Evolutionary conservation across 2,113 vertebrate species (phyloP), one percentile per base, ranked within the genome.

Genomic region (Benitochromis conjunctus): DNA sequence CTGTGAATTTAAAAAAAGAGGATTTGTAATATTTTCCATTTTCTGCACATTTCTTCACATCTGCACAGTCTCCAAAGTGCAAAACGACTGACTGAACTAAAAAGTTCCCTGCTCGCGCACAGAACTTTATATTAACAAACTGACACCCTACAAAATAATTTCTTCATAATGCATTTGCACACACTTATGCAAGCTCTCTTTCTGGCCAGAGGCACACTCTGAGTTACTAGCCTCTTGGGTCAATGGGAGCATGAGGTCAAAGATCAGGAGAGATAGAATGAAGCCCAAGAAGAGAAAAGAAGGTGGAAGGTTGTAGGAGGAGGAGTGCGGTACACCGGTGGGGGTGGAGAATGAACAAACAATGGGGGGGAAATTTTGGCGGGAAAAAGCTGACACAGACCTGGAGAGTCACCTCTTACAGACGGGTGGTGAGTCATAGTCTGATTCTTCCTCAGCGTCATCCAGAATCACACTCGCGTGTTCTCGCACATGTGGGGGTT

Each of bases 201-300:
- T 89, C 38, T 87, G 77, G 48, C 89, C 84, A 76, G 71, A 91
- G 92, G 93, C 94, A 89, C 19, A 66, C 84, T 89, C 87, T 94
- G 56, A 71, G 83, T 83, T 60, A 83, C 87, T 84, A 86, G 89
- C 88, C 87, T 90, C 91, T 94, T 90, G 86, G 93, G 90, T 95
- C 92, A 95, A 94, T 85, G 91, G 91, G 87, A 86, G 48, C 86
- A 90, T 9, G 4, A 80, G 91, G 92, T 92, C 86, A 93, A 86
- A 94, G 95, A 89, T 94, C 92, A 93, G 48, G 87, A 80, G 58
- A 85, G 91, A 94, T 91, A 89, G 90, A 94, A 94, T 80, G 78
- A 90, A 88, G 87, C 82, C 83, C 46, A 86, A 82, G 84, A 57
- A 90, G 86, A 86, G 60, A 86, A 86, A 62, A 74, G 43, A 53